A percentile compares a stretch with the other conserved stretches of the same genome.
These are phyloP conservation scores for Castor canadensis DNA, from an alignment of 2,113 vertebrate genomes.

Conservation along the genomic window DNA sequence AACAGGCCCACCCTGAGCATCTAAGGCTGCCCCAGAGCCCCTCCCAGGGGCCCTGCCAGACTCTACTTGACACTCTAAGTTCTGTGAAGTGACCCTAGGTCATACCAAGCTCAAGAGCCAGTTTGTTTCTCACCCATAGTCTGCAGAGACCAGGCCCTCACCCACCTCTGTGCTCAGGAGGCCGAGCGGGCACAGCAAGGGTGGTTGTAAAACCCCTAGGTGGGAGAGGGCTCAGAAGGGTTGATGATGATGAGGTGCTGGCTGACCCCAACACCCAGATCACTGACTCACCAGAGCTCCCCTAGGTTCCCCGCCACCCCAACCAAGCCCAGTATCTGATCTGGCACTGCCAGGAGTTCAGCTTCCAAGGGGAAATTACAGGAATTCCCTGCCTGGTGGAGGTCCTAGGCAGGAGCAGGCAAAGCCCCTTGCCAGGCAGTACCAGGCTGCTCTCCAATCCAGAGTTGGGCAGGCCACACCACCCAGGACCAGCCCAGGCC, in stretches of 20 bases:
- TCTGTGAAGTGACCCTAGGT: background rate
- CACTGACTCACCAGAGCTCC: constrained; percentile 42
- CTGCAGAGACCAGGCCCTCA: background rate
- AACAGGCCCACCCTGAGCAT: background rate
- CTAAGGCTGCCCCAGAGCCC: background rate
- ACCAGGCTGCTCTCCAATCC: background rate
- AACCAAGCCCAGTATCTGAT: constrained; percentile 42
- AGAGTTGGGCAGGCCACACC: background rate
- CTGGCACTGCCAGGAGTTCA: background rate
- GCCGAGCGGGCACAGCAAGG: background rate
- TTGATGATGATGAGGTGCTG: background rate
- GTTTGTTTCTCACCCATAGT: too few species aligned
- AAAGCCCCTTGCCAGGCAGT: background rate
- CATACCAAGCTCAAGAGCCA: background rate
- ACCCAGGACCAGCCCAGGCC: background rate
- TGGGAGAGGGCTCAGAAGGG: accelerated
- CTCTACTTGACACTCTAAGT: background rate
- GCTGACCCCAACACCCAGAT: background rate
- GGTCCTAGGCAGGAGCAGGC: background rate
- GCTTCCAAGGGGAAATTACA: background rate
- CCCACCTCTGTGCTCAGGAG: background rate
- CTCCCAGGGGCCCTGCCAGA: background rate
- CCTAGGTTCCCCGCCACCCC: background rate
- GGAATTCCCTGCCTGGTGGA: constrained; percentile 25
- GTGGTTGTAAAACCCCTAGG: background rate